Percentiles rank a stretch among this genome's conserved stretches.
Evolutionary conservation across 2,888 invertebrate species (phyloP).

Genomic region (Lasioglossum oenotherae): DNA sequence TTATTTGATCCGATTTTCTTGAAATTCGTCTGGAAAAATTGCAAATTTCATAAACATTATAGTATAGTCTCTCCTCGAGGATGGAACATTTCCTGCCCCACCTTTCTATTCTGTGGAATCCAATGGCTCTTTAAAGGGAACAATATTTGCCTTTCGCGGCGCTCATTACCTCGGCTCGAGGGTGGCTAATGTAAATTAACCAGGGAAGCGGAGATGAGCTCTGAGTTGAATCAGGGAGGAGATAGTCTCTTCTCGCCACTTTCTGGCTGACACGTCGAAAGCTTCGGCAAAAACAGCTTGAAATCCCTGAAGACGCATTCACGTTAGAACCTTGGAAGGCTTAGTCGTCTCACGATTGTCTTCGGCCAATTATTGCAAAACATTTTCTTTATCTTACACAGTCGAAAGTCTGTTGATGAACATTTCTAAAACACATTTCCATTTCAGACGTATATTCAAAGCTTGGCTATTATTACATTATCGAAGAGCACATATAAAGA

Average conservation of each 20-base stretch:
- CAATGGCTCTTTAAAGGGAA: slow-evolving; percentile 27
- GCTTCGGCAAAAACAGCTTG: neutral
- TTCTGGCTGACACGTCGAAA: slow-evolving; percentile 11
- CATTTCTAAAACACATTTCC: neutral
- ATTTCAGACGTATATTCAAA: too few species aligned
- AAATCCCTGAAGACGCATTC: neutral
- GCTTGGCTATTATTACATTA: neutral
- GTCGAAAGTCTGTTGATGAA: too few species aligned
- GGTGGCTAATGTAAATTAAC: slow-evolving; percentile 44
- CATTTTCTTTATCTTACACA: neutral
- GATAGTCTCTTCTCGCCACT: neutral
- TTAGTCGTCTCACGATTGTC: neutral
- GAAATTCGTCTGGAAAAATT: too few species aligned
- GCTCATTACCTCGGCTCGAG: slow-evolving; percentile 37
- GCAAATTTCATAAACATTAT: too few species aligned
- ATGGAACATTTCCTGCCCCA: slow-evolving; percentile 20
- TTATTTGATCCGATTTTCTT: too few species aligned
- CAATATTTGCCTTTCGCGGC: slow-evolving; percentile 41
- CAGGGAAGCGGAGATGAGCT: slow-evolving; percentile 14
- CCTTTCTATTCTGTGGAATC: slow-evolving; percentile 9
- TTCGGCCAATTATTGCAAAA: neutral
- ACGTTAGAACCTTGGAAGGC: neutral
- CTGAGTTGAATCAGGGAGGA: slow-evolving; percentile 1
- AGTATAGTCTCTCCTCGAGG: neutral
- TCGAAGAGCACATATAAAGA: too few species aligned